Conservation (phyloP, 1,140 invertebrate genomes). For the Babylonia areolata region DNA sequence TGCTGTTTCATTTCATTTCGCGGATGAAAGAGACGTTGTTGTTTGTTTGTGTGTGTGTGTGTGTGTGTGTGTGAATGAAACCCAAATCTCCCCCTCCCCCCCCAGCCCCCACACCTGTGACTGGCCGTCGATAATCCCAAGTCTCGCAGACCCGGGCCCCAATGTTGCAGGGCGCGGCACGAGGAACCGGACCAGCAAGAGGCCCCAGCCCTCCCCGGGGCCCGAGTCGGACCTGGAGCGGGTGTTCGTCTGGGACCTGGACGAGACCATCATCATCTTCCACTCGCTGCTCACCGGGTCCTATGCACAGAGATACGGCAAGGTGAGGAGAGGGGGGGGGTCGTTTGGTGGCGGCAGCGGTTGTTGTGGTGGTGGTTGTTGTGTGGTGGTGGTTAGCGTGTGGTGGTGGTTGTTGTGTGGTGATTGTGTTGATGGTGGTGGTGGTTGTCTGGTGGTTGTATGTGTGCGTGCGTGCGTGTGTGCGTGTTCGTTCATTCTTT, state of each 20-base stretch:
- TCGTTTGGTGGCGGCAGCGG: background rate
- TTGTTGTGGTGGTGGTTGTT: too few relatives aligned
- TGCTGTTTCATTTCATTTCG: too few relatives aligned
- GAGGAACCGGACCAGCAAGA: constrained; percentile 38
- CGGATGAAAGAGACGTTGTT: too few relatives aligned
- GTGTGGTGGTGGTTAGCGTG: background rate
- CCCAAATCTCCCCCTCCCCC: too few relatives aligned
- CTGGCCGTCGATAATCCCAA: background rate
- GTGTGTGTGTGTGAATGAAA: too few relatives aligned
- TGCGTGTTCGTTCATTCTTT: too few relatives aligned
- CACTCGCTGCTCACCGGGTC: constrained; percentile 93
- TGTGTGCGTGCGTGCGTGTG: too few relatives aligned
- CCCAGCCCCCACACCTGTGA: too few relatives aligned
- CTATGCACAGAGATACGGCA: constrained; percentile 91
- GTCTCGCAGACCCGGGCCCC: constrained; percentile 29
- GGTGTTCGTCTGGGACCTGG: constrained; percentile 98
- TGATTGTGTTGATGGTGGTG: too few relatives aligned
- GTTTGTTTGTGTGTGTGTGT: too few relatives aligned
- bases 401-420: too few relatives aligned
- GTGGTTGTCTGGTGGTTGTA: too few relatives aligned
- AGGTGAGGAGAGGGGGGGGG: constrained; percentile 78
- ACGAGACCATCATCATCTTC: constrained; percentile 98
- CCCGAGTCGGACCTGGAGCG: constrained; percentile 89
- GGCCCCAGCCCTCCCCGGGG: constrained; percentile 79
- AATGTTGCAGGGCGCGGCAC: constrained; percentile 35